These are phyloP conservation scores for Anhinga rufa DNA, from an alignment of 2,113 vertebrate genomes.

Conservation along the genomic window DNA sequence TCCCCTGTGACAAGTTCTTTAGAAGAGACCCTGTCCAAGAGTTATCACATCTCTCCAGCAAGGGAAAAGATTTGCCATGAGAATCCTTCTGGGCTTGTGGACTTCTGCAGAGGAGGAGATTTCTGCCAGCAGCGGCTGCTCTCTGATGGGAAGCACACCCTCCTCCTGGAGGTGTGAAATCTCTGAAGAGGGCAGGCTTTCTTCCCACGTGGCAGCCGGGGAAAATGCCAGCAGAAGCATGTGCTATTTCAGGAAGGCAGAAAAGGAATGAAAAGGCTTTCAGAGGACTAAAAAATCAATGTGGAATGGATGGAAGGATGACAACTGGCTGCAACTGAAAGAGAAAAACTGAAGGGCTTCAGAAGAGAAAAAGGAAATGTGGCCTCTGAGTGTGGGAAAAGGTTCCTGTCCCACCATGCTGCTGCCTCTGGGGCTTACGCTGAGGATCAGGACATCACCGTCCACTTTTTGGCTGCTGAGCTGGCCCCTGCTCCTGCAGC, in stretches of 20 bases:
- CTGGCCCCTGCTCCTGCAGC: background rate
- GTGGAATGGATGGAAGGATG: background rate
- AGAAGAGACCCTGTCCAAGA: constrained; percentile 38
- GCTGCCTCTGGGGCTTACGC: rapidly evolving
- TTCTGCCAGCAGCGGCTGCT: constrained; percentile 18
- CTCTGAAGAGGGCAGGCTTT: constrained; percentile 23
- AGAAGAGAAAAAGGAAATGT: background rate
- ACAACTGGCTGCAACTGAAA: background rate
- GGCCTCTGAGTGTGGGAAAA: background rate
- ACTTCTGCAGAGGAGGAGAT: constrained; percentile 34
- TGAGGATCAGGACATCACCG: background rate
- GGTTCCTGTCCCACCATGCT: background rate
- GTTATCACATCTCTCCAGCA: constrained; percentile 24
- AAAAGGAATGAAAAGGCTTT: constrained; percentile 10
- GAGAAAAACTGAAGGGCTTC: background rate
- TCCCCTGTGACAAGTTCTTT: constrained; percentile 47
- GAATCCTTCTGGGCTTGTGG: constrained; percentile 23
- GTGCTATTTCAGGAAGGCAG: constrained; percentile 35
- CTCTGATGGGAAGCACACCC: constrained; percentile 16
- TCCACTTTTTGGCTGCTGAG: background rate
- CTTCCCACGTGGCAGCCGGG: constrained; percentile 33
- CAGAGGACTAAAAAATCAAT: background rate
- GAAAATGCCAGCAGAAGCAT: constrained; percentile 40
- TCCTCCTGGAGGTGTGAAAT: constrained; percentile 39
- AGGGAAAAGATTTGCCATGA: constrained; percentile 38